phyloP scores from a whole-genome alignment of 2,113 vertebrate genomes.

The Cichladusa arquata region DNA sequence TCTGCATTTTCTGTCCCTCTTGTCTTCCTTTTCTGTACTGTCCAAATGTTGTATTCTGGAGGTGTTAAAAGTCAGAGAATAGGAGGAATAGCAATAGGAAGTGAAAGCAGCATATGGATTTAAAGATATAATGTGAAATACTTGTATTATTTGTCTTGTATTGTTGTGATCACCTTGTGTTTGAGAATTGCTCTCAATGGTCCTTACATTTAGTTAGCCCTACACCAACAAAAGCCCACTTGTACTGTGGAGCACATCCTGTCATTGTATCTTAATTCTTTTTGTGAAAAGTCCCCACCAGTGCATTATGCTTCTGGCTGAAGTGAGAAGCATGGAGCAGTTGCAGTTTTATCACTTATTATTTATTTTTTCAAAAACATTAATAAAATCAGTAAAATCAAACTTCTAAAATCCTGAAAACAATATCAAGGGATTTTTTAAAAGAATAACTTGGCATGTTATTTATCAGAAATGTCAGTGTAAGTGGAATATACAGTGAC shows the following conservation, averaged over 20 bases:
- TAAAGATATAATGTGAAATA: background rate
- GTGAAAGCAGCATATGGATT: background rate
- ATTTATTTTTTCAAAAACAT: too few species aligned
- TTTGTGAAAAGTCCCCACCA: background rate
- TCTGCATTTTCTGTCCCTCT: background rate
- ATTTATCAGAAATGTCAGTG: background rate
- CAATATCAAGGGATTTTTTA: slow-evolving; percentile 1
- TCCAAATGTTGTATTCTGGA: background rate
- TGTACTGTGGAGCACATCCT: background rate
- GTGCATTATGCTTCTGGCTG: background rate
- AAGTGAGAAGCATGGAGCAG: background rate
- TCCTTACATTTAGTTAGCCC: background rate
- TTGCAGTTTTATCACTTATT: background rate
- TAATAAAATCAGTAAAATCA: background rate
- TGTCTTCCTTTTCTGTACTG: background rate
- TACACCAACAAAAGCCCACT: accelerated
- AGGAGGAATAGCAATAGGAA: background rate
- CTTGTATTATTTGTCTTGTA: background rate
- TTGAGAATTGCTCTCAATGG: background rate
- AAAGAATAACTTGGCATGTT: background rate
- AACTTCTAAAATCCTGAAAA: slow-evolving; percentile 52
- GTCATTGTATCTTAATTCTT: background rate
- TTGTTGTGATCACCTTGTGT: background rate
- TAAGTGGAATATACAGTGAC: background rate
- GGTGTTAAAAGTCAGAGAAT: background rate